Percentiles rank a stretch among this genome's conserved stretches.
These are phyloP conservation scores for Fopius arisanus DNA, from an alignment of 1,140 invertebrate genomes.

Conservation along the genomic window DNA sequence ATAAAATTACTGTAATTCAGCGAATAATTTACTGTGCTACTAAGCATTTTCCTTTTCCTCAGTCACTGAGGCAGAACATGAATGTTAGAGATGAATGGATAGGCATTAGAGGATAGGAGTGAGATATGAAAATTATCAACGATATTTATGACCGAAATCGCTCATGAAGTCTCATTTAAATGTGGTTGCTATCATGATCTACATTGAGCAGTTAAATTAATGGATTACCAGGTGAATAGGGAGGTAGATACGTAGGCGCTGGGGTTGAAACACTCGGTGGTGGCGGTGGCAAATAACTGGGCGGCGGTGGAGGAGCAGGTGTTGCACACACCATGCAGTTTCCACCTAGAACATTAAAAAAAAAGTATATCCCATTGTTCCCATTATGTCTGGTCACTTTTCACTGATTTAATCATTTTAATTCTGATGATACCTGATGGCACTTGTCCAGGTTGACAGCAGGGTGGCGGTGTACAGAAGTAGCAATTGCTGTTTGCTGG, in stretches of 20 bases:
- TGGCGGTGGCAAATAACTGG: slow-evolving; percentile 6
- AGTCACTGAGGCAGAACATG: neutral
- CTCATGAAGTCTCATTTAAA: neutral
- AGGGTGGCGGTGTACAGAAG: slow-evolving; percentile 20
- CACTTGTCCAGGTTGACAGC: slow-evolving; percentile 23
- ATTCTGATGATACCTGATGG: slow-evolving; percentile 7
- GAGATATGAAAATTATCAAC: neutral
- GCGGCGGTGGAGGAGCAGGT: slow-evolving; percentile 17
- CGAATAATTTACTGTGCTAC: neutral
- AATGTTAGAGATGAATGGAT: neutral
- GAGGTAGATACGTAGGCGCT: slow-evolving; percentile 45
- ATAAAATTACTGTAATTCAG: neutral
- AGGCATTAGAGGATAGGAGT: neutral
- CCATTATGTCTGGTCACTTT: too few species aligned
- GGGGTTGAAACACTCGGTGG: slow-evolving; percentile 36
- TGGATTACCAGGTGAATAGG: slow-evolving; percentile 21
- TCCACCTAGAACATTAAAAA: neutral
- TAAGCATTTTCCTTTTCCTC: neutral
- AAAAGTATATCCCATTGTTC: too few species aligned
- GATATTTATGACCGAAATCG: neutral
- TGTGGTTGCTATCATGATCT: neutral
- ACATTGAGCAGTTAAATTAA: neutral
- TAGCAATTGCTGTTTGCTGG: slow-evolving; percentile 22
- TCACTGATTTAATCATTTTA: too few species aligned
- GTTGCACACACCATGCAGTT: neutral